Evolutionary conservation across 2,888 invertebrate species (phyloP), one percentile per base, ranked within the genome.

Genomic region (Pocota personata): DNA sequence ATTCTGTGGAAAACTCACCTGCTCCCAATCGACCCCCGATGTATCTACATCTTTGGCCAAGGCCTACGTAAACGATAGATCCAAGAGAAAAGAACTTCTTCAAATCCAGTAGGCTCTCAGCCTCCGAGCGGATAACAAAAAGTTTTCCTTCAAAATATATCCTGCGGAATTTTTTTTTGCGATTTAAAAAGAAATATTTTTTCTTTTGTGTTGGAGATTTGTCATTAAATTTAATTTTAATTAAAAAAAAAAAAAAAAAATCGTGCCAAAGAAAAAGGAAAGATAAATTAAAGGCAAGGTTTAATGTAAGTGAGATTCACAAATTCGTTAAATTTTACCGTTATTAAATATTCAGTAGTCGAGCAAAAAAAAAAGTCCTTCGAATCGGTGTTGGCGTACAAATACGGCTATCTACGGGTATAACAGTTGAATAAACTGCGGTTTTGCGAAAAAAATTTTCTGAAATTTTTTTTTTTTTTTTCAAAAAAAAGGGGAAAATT

Each of bases 81-180:
- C 72, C 87, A 69, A 72, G 83, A 87, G 88, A 88, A 88, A 87
- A 87, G 86, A 89, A 90, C 87, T 88, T 88, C 89, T 88, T 88
- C 62, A 88, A 90, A 89, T 91, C 90, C 91, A 92, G 92, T 92
- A 91, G 92, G 92, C 92, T 91, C 91, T 91, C 92, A 91, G 92
- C 92, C 92, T 92, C 92, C 92, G 92, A 92, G 92, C 91, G 92
- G 92, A 91, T 91, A 91, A 91, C 92, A 92, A 90, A 90, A 89
- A 91, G 88, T 87, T 88, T 87, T 84, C 86, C 82, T 80, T 80
- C 40, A 60, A 37, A 37, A 66, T 62, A 64, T 57, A 80, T 76
- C 58, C 64, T 84, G 76, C 76, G 76, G 43, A 67, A 46, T 57
- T 75, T 72, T 86, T 69, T 50, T 60, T 72, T 71, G 72, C 67